Base-by-base conservation (phyloP, 2,113 vertebrate species). In the Anguilla rostrata region DNA sequence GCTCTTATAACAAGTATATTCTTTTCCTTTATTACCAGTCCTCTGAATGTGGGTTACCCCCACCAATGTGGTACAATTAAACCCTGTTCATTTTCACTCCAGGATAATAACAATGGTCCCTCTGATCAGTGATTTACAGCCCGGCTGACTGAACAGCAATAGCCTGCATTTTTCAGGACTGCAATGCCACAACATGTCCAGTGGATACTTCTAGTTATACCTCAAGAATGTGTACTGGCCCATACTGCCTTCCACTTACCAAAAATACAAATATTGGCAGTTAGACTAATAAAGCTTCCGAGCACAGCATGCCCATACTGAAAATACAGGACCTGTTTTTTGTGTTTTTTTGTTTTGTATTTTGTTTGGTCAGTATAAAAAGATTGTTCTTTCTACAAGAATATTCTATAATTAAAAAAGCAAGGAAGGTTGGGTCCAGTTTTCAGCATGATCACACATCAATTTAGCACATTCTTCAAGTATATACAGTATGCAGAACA, bases 91-190 rank as follows among this genome's bases (percentile, higher is more conserved):
- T 89, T 90, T 89, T 88, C 78, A 83, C 89, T 89, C 53, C 82
- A 43, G 53, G 82, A 89, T 83, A 80, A 86, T 83, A 90, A 88
- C 86, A 86, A 79, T 83, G 80, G 84, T 84, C 60, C 40, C 20
- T n/a, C 85, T 41, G 81, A 53, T 78, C 81, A 60, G 63, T 92
- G 88, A 92, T 90, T 90, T 91, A 91, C 82, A 84, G 39, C 29
- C 57, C 43, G 83, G 53, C 39, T 90, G 86, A 87, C 57, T 83
- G 78, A 41, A 60, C 83, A 78, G 83, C 84, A 86, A 60, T 85
- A 83, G 84, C 43, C 81, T 85, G 71, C 40, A 81, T 86, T 86
- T 89, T 29, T 86, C 80, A 86, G 39, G 83, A 57, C 79, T 39
- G 41, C 53, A 75, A 78, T 85, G 81, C n/a, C 20, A 86, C 83